Evolutionary conservation across 2,113 vertebrate species (phyloP).

Genomic region (Pithys albifrons): DNA sequence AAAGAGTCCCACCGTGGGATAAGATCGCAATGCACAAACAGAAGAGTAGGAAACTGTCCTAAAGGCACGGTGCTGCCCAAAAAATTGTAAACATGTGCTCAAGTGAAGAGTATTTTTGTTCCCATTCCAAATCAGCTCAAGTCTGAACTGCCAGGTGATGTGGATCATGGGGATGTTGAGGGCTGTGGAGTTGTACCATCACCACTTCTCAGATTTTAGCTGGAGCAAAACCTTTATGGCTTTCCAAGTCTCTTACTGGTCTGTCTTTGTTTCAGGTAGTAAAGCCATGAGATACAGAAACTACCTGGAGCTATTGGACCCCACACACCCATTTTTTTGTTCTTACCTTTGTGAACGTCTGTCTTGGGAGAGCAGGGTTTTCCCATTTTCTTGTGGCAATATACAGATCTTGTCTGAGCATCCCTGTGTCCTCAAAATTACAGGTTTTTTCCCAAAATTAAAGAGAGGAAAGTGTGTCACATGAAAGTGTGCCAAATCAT

Average conservation of each 20-base stretch:
- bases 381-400: neutral
- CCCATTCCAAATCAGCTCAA: neutral
- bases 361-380: neutral
- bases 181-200: neutral
- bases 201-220: fast-evolving
- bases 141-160: neutral
- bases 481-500: neutral
- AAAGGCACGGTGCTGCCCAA: neutral
- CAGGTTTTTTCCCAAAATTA: neutral
- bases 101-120: neutral
- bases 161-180: neutral
- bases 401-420: neutral
- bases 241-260: neutral
- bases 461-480: neutral
- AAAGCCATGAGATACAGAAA: neutral
- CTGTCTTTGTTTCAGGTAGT: neutral
- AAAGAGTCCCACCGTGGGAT: fast-evolving
- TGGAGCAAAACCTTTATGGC: neutral
- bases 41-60: neutral
- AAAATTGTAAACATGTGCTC: neutral
- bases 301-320: neutral
- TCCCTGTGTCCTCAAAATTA: neutral
- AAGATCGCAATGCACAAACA: neutral
- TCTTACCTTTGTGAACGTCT: neutral
- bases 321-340: neutral